A percentile compares a stretch with the other conserved stretches of the same genome.
phyloP scores from a whole-genome alignment of 2,113 vertebrate species.

The Hypomesus transpacificus region DNA sequence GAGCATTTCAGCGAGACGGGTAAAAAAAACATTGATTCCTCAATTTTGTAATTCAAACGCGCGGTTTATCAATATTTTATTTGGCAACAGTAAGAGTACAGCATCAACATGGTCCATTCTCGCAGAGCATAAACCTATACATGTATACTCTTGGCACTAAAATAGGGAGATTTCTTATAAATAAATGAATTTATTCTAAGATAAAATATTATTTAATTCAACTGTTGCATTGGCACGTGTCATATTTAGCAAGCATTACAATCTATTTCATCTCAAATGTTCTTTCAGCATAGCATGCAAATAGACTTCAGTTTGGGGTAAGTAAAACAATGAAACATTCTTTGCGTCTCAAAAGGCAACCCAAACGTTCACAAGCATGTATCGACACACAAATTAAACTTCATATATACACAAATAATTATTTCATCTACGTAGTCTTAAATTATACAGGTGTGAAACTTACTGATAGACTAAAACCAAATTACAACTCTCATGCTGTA shows the following conservation, averaged over 20 bases:
- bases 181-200: background rate
- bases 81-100: no score
- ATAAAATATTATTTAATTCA: no score
- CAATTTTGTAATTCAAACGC: no score
- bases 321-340: background rate
- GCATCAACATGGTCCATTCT: no score
- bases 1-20: no score
- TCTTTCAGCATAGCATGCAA: background rate
- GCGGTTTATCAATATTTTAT: no score
- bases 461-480: constrained; percentile 4
- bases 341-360: constrained; percentile 3
- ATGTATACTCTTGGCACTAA: no score
- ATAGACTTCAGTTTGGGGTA: background rate
- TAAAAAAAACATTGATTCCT: no score
- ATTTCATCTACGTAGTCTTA: constrained; percentile 36
- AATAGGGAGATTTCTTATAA: background rate
- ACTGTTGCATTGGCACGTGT: background rate
- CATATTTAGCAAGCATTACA: background rate
- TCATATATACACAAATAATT: constrained; percentile 46
- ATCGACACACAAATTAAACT: background rate
- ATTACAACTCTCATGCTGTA: constrained; percentile 37
- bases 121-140: no score
- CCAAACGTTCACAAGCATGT: constrained; percentile 23
- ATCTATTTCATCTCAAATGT: background rate
- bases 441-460: constrained; percentile 25